Conservation (phyloP, 2,113 vertebrate species). For the Tragelaphus scriptus region DNA sequence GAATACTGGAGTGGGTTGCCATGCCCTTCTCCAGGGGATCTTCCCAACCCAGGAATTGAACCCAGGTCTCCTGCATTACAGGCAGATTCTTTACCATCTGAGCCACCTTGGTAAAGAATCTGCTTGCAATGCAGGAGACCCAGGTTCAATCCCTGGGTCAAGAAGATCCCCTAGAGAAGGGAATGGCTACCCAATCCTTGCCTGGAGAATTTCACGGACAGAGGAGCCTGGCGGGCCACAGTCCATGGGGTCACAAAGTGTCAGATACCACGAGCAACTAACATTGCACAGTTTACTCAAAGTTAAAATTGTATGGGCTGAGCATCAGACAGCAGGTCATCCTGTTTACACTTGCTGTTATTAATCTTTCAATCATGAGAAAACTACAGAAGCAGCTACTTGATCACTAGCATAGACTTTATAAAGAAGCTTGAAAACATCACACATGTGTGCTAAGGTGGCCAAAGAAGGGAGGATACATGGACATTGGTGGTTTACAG, state of each 20-base stretch:
- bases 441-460: not conserved
- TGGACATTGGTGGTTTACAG: not conserved
- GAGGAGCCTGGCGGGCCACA: not conserved
- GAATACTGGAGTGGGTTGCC: not conserved
- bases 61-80: not conserved
- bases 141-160: not conserved
- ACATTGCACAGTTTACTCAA: not conserved
- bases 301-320: not conserved
- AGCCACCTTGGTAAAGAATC: not conserved
- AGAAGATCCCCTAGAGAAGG: not conserved
- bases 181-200: not conserved
- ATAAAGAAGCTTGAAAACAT: not conserved
- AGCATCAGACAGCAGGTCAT: not conserved
- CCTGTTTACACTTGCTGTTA: not conserved
- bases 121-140: not conserved
- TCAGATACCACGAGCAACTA: not conserved
- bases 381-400: not conserved
- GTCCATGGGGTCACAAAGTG: not conserved
- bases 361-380: not conserved
- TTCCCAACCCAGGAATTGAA: not conserved
- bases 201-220: not conserved
- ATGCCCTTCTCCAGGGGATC: not conserved
- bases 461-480: not conserved
- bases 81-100: not conserved
- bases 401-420: not conserved